Evolutionary conservation across 2,888 invertebrate genomes (phyloP).

Genomic region (Bombylius major): DNA sequence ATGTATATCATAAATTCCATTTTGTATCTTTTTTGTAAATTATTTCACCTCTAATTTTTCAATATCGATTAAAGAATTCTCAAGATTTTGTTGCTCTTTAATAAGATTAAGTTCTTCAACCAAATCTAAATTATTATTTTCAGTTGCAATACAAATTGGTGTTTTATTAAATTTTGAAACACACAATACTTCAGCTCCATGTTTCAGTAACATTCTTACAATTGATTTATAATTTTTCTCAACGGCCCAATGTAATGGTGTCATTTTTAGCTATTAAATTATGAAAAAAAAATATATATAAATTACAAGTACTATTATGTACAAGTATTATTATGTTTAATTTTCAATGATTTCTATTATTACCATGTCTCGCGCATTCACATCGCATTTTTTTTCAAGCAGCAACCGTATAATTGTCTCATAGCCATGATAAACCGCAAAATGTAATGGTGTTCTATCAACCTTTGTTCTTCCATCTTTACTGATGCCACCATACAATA

Average conservation of each 20-base stretch:
- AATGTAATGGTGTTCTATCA: slow-evolving; percentile 81
- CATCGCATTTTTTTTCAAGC: slow-evolving; percentile 53
- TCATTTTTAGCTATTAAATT: slow-evolving; percentile 60
- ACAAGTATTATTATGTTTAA: too few species aligned
- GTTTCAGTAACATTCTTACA: slow-evolving; percentile 54
- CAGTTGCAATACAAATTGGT: slow-evolving; percentile 51
- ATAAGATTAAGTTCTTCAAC: slow-evolving; percentile 43
- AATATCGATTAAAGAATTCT: not conserved
- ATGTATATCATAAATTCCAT: not conserved
- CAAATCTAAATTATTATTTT: slow-evolving; percentile 50
- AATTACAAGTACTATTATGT: not conserved
- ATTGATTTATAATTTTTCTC: slow-evolving; percentile 62
- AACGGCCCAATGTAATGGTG: slow-evolving; percentile 89
- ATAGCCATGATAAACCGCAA: slow-evolving; percentile 78
- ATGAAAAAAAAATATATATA: not conserved
- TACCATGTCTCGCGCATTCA: slow-evolving; percentile 69
- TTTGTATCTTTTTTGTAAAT: too few species aligned
- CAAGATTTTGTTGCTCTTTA: slow-evolving; percentile 13
- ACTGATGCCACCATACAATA: slow-evolving; percentile 75
- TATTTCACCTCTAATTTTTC: not conserved
- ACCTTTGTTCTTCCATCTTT: slow-evolving; percentile 85
- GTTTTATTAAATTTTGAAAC: slow-evolving; percentile 64
- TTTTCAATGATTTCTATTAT: slow-evolving; percentile 3
- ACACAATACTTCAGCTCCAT: slow-evolving; percentile 57
- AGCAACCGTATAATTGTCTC: slow-evolving; percentile 56